Percentiles rank a stretch among this genome's conserved stretches.
Conservation (phyloP, 2,113 vertebrate species). For the Tamias sibiricus region DNA sequence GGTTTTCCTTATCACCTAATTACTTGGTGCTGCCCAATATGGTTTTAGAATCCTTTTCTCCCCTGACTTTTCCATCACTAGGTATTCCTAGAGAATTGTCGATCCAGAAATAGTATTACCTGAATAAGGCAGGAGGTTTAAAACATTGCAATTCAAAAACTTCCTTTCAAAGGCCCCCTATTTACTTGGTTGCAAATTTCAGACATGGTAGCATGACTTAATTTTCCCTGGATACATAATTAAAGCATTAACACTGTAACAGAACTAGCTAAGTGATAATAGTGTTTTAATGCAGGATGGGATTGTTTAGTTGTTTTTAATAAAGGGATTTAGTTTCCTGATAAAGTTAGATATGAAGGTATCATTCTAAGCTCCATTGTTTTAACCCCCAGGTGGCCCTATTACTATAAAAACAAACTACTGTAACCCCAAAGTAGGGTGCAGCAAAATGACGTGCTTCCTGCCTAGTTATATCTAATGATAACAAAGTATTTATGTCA, state of each 20-base stretch:
- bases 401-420: conserved; percentile 33
- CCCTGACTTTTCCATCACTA: not conserved
- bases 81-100: conserved; percentile 23
- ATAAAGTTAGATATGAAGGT: not conserved
- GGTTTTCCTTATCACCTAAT: not conserved
- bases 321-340: conserved; percentile 29
- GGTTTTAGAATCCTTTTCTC: not conserved
- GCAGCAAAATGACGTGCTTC: not conserved
- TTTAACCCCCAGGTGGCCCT: not conserved
- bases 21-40: not conserved
- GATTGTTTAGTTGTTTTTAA: conserved; percentile 43
- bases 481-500: not conserved
- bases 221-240: conserved; percentile 53
- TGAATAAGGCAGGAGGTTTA: not conserved
- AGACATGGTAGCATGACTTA: conserved; percentile 27
- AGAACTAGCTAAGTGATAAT: conserved; percentile 7
- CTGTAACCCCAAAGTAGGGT: not conserved
- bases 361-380: not conserved
- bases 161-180: not conserved
- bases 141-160: conserved; percentile 11
- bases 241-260: conserved; percentile 32
- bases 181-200: conserved; percentile 20
- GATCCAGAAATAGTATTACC: conserved; percentile 24
- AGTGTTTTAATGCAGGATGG: not conserved
- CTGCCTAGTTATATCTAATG: not conserved